Percentiles rank a stretch among this genome's conserved stretches.
Evolutionary conservation across 2,113 vertebrate genomes (phyloP).

Genomic region (Protomyctophum bolini): DNA sequence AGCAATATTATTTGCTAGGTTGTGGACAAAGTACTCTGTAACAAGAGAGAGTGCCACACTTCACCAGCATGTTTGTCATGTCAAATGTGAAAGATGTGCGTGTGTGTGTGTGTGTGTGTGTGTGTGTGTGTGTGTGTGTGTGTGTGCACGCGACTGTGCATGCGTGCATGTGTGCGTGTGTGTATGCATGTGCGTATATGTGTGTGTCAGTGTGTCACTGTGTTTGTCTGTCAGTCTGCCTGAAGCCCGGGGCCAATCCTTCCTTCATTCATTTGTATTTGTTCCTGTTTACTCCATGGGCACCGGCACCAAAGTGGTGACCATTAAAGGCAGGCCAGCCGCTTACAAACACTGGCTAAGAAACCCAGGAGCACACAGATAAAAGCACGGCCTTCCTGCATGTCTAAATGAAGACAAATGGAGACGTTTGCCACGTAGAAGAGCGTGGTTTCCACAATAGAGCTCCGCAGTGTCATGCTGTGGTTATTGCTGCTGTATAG

Average conservation of each 20-base stretch:
- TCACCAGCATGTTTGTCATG: too few relatives aligned
- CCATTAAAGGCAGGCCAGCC: slow-evolving; percentile 23
- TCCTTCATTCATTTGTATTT: slow-evolving; percentile 34
- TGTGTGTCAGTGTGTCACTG: slow-evolving; percentile 3
- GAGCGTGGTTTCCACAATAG: neutral
- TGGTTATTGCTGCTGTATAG: slow-evolving; percentile 29
- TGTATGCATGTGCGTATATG: neutral
- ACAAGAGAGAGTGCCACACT: too few relatives aligned
- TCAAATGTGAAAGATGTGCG: neutral
- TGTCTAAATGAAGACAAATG: slow-evolving; percentile 1
- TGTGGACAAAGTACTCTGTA: too few relatives aligned
- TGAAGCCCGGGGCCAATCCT: neutral
- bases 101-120: neutral
- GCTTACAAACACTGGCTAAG: neutral
- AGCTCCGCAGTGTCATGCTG: neutral
- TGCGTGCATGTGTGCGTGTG: slow-evolving; percentile 1
- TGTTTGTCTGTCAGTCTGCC: neutral
- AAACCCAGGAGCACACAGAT: slow-evolving; percentile 28
- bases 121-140: neutral
- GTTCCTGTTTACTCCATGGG: slow-evolving; percentile 53
- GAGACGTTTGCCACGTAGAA: neutral
- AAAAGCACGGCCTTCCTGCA: slow-evolving; percentile 18
- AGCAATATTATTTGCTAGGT: too few relatives aligned
- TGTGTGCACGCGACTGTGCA: neutral
- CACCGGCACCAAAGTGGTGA: slow-evolving; percentile 12